Base-by-base conservation (phyloP, 37 sponge, comb jelly and placozoan genomes). In the Theonella swinhoei region DNA sequence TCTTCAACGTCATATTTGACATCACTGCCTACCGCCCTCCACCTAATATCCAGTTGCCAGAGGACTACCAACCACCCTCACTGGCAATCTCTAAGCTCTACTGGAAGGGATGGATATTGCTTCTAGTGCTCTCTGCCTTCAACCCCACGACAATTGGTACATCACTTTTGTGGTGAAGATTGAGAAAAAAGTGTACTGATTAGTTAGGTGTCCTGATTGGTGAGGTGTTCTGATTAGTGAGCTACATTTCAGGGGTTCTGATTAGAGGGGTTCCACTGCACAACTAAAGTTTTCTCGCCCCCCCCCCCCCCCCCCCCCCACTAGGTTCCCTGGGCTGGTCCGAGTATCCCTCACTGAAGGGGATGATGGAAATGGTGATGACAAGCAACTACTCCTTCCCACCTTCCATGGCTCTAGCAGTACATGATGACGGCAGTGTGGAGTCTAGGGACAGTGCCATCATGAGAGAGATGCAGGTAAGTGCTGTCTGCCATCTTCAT, bases 281-380 rank as follows among this genome's bases (percentile, higher is more conserved):
- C n/a, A n/a, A n/a, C n/a, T n/a, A n/a, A n/a, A n/a, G n/a, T n/a
- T 5, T 9, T 5, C 64, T 9, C 64, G 3, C 64, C 26, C 64
- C 26, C 64, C 64, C 64, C 64, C 8, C 9, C 64, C n/a, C n/a
- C n/a, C n/a, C n/a, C n/a, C n/a, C 11, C 77, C 1, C 72, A 2
- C 63, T 70, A 79, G 91, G 92, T 7, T 79, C 81, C 32, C 64
- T 83, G 11, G 90, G 89, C 4, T 98, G 98, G 98, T 68, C 70
- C 24, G 88, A 91, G 64, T 93, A 98, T 77, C 96, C 98, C 23
- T 89, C 89, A 19, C 80, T 98, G 37, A 47, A 47, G 19, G 87
- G 92, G 0, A 79, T 98, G 84, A 98, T 98, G 98, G 96, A 95
- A 73, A 98, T 98, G 98, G 96, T 98, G 3, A 98, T 93, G 84